Evolutionary conservation across 2,888 invertebrate genomes (phyloP).

Genomic region (Platerodrilus igneus): DNA sequence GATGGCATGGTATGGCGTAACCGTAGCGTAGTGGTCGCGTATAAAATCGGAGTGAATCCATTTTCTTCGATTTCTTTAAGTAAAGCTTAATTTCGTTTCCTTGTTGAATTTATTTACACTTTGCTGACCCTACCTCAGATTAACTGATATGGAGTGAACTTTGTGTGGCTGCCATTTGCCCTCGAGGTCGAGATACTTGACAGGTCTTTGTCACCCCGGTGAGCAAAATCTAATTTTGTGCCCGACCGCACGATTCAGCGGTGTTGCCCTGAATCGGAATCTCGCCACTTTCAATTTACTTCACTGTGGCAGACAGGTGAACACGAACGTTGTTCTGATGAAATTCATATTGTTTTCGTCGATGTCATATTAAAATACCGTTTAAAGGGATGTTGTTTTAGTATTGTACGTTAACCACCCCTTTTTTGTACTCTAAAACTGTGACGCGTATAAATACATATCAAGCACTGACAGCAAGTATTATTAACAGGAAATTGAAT

Average conservation of each 20-base stretch:
- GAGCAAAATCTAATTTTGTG: constrained; percentile 30
- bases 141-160: constrained; percentile 20
- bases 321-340: constrained; percentile 13
- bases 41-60: constrained; percentile 4
- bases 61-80: constrained; percentile 13
- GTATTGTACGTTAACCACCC: too few species aligned
- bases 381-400: too few species aligned
- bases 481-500: too few species aligned
- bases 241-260: constrained; percentile 29
- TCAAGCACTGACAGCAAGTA: too few species aligned
- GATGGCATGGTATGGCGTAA: too few species aligned
- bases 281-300: constrained; percentile 30
- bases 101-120: constrained; percentile 38
- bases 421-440: too few species aligned
- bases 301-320: constrained; percentile 26
- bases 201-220: constrained; percentile 26
- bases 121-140: constrained; percentile 34
- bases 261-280: constrained; percentile 25
- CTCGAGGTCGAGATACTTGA: constrained; percentile 22
- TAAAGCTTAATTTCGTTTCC: constrained; percentile 33
- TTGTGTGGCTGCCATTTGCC: constrained; percentile 18
- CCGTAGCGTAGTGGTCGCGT: constrained; percentile 22
- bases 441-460: too few species aligned
- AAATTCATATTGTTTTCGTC: too few species aligned
- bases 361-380: constrained; percentile 4